Percentiles rank a stretch among this genome's conserved stretches.
phyloP scores from a whole-genome alignment of 2,888 invertebrate species.

The Lochmaea crataegi region DNA sequence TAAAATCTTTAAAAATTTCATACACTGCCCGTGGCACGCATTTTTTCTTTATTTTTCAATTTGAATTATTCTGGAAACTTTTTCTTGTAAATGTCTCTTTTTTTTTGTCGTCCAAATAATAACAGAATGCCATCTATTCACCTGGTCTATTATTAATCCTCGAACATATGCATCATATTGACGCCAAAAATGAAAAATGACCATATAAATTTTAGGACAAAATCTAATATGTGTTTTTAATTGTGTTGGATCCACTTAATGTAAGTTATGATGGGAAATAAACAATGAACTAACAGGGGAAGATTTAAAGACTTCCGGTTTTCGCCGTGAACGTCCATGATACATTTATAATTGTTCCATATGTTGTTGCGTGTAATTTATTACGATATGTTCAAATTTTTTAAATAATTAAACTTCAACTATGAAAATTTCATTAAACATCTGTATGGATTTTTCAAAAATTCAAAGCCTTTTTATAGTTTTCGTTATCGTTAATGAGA shows the following conservation, averaged over 20 bases:
- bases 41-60: too few species aligned
- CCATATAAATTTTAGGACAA: constrained; percentile 40
- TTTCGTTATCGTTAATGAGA: too few species aligned
- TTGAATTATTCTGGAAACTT: too few species aligned
- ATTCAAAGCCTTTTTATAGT: too few species aligned
- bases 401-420: too few species aligned
- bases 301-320: constrained; percentile 39
- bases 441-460: too few species aligned
- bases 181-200: constrained; percentile 39
- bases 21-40: too few species aligned
- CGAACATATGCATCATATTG: constrained; percentile 21
- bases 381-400: background rate
- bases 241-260: constrained; percentile 53
- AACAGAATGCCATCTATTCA: background rate
- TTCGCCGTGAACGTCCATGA: constrained; percentile 15
- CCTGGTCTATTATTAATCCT: background rate
- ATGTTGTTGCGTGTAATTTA: background rate
- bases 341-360: constrained; percentile 9
- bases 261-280: constrained; percentile 50
- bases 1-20: too few species aligned
- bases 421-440: too few species aligned
- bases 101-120: too few species aligned
- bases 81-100: too few species aligned
- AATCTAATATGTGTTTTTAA: constrained; percentile 59
- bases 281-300: constrained; percentile 44